Percentiles rank a stretch among this genome's conserved stretches.
phyloP scores from a whole-genome alignment of 2,113 vertebrate genomes.

The Acrocephalus arundinaceus region DNA sequence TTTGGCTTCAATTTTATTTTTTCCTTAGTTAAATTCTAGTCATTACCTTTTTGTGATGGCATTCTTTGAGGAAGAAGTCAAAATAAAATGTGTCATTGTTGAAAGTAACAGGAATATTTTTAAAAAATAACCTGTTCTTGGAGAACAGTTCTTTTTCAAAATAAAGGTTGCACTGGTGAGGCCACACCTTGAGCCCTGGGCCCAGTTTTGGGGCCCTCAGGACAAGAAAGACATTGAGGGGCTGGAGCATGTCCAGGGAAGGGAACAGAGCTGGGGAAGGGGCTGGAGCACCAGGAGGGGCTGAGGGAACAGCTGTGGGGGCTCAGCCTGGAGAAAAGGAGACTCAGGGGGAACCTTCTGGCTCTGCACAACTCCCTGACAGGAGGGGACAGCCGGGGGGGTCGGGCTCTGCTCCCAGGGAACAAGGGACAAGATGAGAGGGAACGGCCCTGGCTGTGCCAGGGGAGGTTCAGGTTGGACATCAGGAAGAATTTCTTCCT shows the following conservation, averaged over 20 bases:
- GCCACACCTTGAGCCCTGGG: not conserved
- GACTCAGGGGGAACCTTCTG: not conserved
- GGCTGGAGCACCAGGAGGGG: not conserved
- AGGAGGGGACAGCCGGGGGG: not conserved
- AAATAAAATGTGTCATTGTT: not conserved
- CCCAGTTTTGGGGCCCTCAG: not conserved
- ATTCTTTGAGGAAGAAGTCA: not conserved
- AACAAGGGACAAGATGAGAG: not conserved
- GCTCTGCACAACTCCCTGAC: not conserved
- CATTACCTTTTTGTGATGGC: not conserved
- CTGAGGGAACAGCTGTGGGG: not conserved
- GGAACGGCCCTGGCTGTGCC: fast-evolving
- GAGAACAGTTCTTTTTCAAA: not conserved
- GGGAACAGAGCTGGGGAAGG: not conserved
- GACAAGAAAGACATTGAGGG: fast-evolving
- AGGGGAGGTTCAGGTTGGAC: fast-evolving
- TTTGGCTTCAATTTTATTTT: not conserved
- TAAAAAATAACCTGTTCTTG: not conserved
- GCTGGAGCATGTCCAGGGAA: not conserved
- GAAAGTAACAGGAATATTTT: not conserved
- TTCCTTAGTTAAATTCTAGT: not conserved
- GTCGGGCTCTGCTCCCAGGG: not conserved
- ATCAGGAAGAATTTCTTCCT: not conserved
- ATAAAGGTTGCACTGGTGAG: not conserved
- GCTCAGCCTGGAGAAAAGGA: not conserved